Percentiles rank a stretch among this genome's conserved stretches.
Conservation (phyloP, 2,113 vertebrate species). For the Osmerus mordax region DNA sequence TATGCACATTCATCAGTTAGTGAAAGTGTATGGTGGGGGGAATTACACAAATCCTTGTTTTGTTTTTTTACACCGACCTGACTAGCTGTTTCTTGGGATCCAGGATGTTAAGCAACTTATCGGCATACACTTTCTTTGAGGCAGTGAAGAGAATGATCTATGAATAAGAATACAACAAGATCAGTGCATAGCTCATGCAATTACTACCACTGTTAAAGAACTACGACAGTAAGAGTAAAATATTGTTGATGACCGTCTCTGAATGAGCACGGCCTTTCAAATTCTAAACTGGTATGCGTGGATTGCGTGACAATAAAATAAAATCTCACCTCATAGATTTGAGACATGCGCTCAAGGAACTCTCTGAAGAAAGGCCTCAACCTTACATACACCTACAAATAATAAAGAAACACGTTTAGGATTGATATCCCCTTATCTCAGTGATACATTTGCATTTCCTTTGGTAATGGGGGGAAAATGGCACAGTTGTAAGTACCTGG, state of each 20-base stretch:
- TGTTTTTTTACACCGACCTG: conserved; percentile 69
- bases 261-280: background rate
- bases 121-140: conserved; percentile 99
- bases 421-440: background rate
- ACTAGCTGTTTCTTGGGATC: conserved; percentile 99
- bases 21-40: background rate
- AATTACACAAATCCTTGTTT: background rate
- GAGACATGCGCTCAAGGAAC: conserved; percentile 98
- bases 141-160: conserved; percentile 99
- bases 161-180: background rate
- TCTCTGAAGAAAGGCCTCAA: conserved; percentile 98
- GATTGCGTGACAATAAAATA: background rate
- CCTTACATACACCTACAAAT: conserved; percentile 89
- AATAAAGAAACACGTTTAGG: background rate
- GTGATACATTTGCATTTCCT: background rate
- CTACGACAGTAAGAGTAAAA: no score
- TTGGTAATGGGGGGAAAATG: background rate
- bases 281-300: background rate
- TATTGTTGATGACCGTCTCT: no score
- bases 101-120: conserved; percentile 98
- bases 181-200: background rate
- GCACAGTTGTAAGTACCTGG: conserved; percentile 76
- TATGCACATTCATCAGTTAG: no score
- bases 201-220: background rate
- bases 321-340: conserved; percentile 92